A percentile compares a stretch with the other conserved stretches of the same genome.
Conservation (phyloP, 2,113 vertebrate species). For the Geothlypis trichas region DNA sequence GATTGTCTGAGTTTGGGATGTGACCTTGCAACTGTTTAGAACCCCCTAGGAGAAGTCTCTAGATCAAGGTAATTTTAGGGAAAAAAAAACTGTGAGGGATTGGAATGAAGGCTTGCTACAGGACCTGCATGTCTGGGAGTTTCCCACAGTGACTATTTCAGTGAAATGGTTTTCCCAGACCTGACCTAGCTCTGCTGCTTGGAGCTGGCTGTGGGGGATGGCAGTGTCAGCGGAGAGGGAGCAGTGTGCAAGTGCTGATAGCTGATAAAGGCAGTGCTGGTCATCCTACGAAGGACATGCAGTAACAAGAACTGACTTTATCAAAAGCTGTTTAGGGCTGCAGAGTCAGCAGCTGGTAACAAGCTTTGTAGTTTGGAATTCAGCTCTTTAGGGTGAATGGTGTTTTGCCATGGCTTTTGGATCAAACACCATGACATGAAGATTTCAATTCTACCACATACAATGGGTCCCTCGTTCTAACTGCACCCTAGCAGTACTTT, state of each 20-base stretch:
- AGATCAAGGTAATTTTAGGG: neutral
- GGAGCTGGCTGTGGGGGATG: neutral
- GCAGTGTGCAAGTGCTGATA: neutral
- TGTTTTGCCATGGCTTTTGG: neutral
- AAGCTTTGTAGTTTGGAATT: neutral
- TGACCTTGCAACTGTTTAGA: neutral
- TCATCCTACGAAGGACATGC: neutral
- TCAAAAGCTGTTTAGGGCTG: neutral
- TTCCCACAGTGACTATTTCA: neutral
- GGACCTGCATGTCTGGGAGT: rapidly evolving
- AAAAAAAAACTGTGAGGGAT: neutral
- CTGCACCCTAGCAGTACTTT: neutral
- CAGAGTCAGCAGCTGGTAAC: neutral
- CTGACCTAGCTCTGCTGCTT: neutral
- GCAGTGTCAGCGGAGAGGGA: neutral
- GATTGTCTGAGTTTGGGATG: neutral
- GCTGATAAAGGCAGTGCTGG: neutral
- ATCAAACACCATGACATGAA: neutral
- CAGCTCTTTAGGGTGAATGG: neutral
- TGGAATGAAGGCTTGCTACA: neutral
- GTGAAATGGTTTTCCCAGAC: neutral
- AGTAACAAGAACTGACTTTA: neutral
- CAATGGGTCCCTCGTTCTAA: neutral
- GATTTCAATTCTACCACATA: rapidly evolving
- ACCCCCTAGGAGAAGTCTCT: rapidly evolving